phyloP scores from a whole-genome alignment of 2,888 invertebrate species.

The Chrysina gloriosa region DNA sequence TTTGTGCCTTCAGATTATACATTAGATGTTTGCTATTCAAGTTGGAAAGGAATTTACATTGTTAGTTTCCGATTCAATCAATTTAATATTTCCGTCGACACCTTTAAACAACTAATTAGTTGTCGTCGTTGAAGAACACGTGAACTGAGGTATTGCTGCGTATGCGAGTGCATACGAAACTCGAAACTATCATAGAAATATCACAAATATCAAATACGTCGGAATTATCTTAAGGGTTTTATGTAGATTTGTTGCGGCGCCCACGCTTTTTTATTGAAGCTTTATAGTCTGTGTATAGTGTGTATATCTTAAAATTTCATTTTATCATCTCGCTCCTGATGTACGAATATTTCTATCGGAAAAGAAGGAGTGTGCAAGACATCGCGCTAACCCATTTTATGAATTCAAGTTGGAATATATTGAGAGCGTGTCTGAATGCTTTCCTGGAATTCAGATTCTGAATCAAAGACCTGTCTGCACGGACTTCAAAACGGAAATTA shows the following conservation, averaged over 20 bases:
- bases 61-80: no score
- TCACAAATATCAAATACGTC: background rate
- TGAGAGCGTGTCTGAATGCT: background rate
- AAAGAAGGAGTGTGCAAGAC: background rate
- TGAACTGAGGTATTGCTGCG: no score
- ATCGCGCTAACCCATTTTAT: background rate
- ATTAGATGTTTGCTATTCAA: no score
- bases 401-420: constrained; percentile 8
- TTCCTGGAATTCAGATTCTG: background rate
- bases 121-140: no score
- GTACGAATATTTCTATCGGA: background rate
- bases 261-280: background rate
- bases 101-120: no score
- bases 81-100: no score
- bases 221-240: background rate
- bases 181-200: no score
- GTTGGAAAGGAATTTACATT: no score
- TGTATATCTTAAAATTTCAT: constrained; percentile 13
- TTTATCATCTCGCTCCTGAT: background rate
- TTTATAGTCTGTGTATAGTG: background rate
- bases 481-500: no score
- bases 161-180: no score
- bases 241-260: background rate
- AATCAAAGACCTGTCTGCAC: background rate
- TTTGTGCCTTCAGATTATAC: no score